Conservation (phyloP, 64 coral and sea anemone genomes). For the Montipora foliosa region DNA sequence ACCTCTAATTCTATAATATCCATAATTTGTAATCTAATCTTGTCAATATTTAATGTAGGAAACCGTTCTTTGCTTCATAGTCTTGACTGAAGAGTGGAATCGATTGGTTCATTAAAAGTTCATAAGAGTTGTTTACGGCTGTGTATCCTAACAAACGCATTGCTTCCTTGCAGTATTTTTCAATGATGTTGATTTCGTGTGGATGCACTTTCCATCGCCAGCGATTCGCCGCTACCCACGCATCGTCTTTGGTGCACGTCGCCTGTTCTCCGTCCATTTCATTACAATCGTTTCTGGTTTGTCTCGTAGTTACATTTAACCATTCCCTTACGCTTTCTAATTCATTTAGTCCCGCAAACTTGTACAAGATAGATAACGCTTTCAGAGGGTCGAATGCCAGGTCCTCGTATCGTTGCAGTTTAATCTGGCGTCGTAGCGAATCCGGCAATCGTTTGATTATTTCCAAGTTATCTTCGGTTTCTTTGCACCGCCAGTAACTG, state of each 20-base stretch:
- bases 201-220: conserved; percentile 24
- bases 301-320: conserved; percentile 14
- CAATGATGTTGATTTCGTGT: conserved; percentile 4
- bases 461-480: not conserved
- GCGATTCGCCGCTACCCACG: not conserved
- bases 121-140: not conserved
- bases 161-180: not conserved
- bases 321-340: not conserved
- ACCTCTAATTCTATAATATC: too few species aligned
- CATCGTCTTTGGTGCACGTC: conserved; percentile 5
- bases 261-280: not conserved
- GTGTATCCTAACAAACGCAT: conserved; percentile 2
- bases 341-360: conserved; percentile 29
- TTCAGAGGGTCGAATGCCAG: conserved; percentile 18
- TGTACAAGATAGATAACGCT: not conserved
- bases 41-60: not conserved
- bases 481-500: too few species aligned
- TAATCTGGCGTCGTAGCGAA: not conserved
- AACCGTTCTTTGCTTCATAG: conserved; percentile 23
- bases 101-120: not conserved
- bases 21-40: too few species aligned
- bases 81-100: conserved; percentile 1
- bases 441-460: not conserved
- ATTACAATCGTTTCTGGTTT: not conserved
- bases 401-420: conserved; percentile 26